Evolutionary conservation across 2,888 invertebrate species (phyloP), one percentile per base, ranked within the genome.

Genomic region (Nymphalis urticae): DNA sequence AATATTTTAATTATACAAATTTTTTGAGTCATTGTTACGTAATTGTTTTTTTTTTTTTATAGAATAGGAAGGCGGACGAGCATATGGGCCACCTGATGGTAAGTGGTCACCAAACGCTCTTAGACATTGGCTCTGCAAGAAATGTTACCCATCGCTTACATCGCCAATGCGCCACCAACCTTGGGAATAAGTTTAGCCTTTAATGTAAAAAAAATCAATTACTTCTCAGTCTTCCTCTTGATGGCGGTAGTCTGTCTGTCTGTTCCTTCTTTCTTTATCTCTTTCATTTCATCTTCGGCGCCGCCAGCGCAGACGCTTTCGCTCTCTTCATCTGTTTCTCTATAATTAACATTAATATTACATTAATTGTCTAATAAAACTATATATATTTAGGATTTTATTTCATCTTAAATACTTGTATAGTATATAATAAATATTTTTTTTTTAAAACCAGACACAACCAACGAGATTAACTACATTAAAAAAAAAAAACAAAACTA

Each of bases 291-390:
- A 32, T 88, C 90, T 32, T 89, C 92, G 0, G 80, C 86, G 21
- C 87, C 91, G 19, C 85, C 89, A 1, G 83, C 83, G 72, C 90
- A 88, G 1, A 90, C 90, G 50, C 89, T 89, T 72, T 92, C 92
- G 58, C 90, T 91, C 71, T 92, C 92, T 66, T 92, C 92, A 69
- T 92, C 92, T 0, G 92, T 92, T 71, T 92, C 92, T 71, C 92
- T 92, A 77, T 6, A 76, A 59, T 61, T 53, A 56, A 24, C 13
- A 17, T 36, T 19, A 9, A 19, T 42, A 58, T 58, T 58, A 19
- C 32, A 56, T n/a, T n/a, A 21, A 42, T 42, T n/a, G 19, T 10
- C 13, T 9, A 54, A 54, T 48, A 50, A 27, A 21, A 27, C n/a
- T n/a, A n/a, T n/a, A n/a, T n/a, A 8, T 19, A n/a, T 50, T 8